Evolutionary conservation across 1,140 invertebrate genomes (phyloP), one percentile per base, ranked within the genome.

Genomic region (Copidosoma floridanum): DNA sequence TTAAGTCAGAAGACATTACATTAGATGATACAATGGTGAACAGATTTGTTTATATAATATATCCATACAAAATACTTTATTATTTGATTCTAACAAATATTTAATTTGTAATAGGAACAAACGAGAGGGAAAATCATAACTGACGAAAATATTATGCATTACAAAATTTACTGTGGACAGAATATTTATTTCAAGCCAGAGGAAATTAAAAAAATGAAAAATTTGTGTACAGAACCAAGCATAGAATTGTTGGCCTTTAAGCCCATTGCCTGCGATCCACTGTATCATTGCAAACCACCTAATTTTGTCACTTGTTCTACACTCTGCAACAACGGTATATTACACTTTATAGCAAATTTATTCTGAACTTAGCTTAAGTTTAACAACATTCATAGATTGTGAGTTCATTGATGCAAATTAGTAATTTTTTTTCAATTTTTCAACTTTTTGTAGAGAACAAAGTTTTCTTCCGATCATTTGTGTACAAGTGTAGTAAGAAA

Each of bases 171-270:
- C 26, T 14, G 47, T 50, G 38, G 24, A 32, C 2, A 7, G 26
- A n/a, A 27, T 14, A 44, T 52, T 26, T 1, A 3, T 16, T 62
- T 62, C 3, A 56, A 16, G 4, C 5, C 21, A 16, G 27, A 26
- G 14, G 60, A 62, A 44, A 18, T 3, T 29, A 51, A 52, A 37
- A 26, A 43, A 16, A 26, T 62, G 14, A 56, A 46, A 56, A 37
- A 51, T 29, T 26, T 43, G n/a, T 27, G 47, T 24, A 37, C 52
- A n/a, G 29, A 62, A 27, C 53, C 47, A 56, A 8, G 32, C 3
- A 62, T 62, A 38, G 21, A 62, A 46, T 27, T 62, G 44, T 41
- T 62, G 7, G 37, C 37, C 16, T 62, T 56, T 23, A 51, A 43
- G 32, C 46, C 37, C 2, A 32, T 38, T 14, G 7, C 11, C 1